Percentiles rank a stretch among this genome's conserved stretches.
Conservation (phyloP, 2,888 invertebrate genomes). For the Ethmia dodecea region DNA sequence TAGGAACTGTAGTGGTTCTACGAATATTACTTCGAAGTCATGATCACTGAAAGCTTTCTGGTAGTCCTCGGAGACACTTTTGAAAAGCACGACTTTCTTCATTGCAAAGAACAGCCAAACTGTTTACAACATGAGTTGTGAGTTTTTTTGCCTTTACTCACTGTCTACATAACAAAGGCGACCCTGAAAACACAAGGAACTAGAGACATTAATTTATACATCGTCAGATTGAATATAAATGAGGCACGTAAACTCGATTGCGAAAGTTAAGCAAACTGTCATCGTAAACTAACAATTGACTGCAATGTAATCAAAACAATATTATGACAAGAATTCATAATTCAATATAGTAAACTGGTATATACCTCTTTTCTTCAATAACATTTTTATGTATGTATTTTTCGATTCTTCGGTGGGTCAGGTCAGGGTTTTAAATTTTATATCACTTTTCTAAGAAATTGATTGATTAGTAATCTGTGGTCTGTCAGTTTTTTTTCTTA, state of each 20-base stretch:
- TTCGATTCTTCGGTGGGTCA: too few species aligned
- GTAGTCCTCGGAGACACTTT: slow-evolving; percentile 60
- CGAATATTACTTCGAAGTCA: slow-evolving; percentile 49
- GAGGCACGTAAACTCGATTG: slow-evolving; percentile 10
- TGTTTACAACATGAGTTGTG: slow-evolving; percentile 1
- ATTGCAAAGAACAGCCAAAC: slow-evolving; percentile 29
- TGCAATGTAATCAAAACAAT: too few species aligned
- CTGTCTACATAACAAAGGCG: slow-evolving; percentile 27
- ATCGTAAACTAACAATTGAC: too few species aligned
- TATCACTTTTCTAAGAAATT: too few species aligned
- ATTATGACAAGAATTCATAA: too few species aligned
- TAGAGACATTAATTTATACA: slow-evolving; percentile 12
- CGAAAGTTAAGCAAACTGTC: too few species aligned
- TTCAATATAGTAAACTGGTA: too few species aligned
- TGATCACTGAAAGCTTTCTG: slow-evolving; percentile 42
- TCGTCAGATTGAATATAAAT: slow-evolving; percentile 11
- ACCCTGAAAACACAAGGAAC: slow-evolving; percentile 49
- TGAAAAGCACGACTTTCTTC: slow-evolving; percentile 63
- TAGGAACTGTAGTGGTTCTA: slow-evolving; percentile 60
- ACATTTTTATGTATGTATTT: too few species aligned
- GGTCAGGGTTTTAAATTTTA: too few species aligned
- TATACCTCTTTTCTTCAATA: too few species aligned
- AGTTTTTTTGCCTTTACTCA: slow-evolving; percentile 9
- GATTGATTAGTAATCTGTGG: too few species aligned
- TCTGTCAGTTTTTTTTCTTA: too few species aligned